Percentiles rank a stretch among this genome's conserved stretches.
These are phyloP conservation scores for Melikaiella ostensackeni DNA, from an alignment of 2,888 invertebrate genomes.

Conservation along the genomic window DNA sequence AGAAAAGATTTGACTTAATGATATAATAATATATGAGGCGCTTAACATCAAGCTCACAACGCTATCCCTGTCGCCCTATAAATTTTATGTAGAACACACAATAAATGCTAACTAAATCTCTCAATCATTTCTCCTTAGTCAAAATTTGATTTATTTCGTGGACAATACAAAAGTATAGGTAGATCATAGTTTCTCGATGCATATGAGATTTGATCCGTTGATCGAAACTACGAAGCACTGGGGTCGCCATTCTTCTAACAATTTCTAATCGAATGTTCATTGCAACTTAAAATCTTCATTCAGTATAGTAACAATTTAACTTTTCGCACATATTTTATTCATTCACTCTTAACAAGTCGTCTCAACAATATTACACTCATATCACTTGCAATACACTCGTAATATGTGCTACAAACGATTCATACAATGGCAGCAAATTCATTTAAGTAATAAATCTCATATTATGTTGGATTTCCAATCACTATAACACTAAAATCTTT, in stretches of 20 bases:
- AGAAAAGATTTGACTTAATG: no score
- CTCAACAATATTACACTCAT: slow-evolving; percentile 30
- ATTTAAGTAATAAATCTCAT: slow-evolving; percentile 2
- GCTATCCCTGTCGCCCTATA: no score
- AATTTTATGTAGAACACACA: no score
- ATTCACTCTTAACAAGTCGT: slow-evolving; percentile 17
- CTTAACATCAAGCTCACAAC: no score
- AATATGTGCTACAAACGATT: slow-evolving; percentile 16
- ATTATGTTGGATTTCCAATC: slow-evolving; percentile 1
- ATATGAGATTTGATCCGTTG: slow-evolving; percentile 15
- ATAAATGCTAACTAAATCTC: neutral
- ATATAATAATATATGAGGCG: no score
- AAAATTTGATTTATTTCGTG: slow-evolving; percentile 4
- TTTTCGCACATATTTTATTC: neutral
- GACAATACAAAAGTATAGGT: slow-evolving; percentile 37
- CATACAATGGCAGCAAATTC: slow-evolving; percentile 31
- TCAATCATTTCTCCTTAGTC: neutral
- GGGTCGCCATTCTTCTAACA: slow-evolving; percentile 32
- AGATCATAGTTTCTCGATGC: slow-evolving; percentile 24
- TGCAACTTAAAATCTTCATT: slow-evolving; percentile 15
- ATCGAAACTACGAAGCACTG: slow-evolving; percentile 15
- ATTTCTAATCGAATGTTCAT: slow-evolving; percentile 17
- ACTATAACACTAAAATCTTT: neutral
- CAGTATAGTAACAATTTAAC: slow-evolving; percentile 1
- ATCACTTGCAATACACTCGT: neutral